Conservation (phyloP, 2,888 invertebrate species). For the Acanthosepion esculentum region DNA sequence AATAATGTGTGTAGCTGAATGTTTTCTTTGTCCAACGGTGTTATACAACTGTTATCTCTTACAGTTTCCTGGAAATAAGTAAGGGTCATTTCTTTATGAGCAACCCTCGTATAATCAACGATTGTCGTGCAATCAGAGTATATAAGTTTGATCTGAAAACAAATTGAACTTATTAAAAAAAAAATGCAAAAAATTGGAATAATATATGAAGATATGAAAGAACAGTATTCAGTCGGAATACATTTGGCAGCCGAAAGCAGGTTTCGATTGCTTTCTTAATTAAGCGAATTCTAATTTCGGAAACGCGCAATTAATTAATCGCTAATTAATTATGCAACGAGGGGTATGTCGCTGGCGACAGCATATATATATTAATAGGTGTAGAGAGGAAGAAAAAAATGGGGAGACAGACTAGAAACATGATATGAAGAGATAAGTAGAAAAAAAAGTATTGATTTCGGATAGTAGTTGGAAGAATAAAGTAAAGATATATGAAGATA, state of each 20-base stretch:
- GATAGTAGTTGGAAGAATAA: too few relatives aligned
- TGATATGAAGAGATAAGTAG: not conserved
- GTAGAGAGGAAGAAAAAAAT: not conserved
- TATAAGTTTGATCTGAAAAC: not conserved
- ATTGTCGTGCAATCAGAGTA: not conserved
- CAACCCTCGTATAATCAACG: too few relatives aligned
- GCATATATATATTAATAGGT: not conserved
- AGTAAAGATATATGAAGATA: too few relatives aligned
- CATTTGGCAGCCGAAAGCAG: not conserved
- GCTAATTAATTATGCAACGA: not conserved
- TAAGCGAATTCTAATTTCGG: not conserved
- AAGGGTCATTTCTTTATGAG: too few relatives aligned
- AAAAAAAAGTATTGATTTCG: not conserved
- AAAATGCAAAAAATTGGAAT: not conserved
- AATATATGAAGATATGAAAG: not conserved
- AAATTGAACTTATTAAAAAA: not conserved
- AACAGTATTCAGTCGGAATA: not conserved
- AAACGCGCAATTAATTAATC: slow-evolving; percentile 9
- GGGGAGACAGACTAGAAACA: not conserved
- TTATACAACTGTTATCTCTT: too few relatives aligned
- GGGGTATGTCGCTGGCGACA: not conserved
- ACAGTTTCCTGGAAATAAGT: too few relatives aligned
- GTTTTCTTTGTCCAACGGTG: too few relatives aligned
- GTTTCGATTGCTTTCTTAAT: slow-evolving; percentile 20
- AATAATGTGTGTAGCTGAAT: too few relatives aligned